A percentile compares a stretch with the other conserved stretches of the same genome.
These are phyloP conservation scores for Brienomyrus longianalis DNA, from an alignment of 2,113 vertebrate genomes.

Conservation along the genomic window DNA sequence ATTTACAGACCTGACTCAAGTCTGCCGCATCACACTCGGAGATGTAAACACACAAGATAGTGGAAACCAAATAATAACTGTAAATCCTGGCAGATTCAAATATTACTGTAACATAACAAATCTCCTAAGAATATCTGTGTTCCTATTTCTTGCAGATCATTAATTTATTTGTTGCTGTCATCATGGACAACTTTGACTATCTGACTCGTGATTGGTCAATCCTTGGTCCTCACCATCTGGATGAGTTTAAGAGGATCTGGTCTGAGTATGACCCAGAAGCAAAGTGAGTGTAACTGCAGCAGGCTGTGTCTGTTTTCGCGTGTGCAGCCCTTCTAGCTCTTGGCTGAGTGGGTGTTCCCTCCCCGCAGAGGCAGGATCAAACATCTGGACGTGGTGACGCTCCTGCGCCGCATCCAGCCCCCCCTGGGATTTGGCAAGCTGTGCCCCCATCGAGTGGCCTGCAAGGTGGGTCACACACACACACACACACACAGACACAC, in stretches of 20 bases:
- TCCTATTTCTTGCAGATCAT: conserved; percentile 74
- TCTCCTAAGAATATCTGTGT: neutral
- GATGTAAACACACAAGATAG: neutral
- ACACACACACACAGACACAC: neutral
- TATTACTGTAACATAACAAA: neutral
- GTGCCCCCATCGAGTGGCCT: conserved; percentile 94
- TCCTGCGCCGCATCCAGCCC: conserved; percentile 91
- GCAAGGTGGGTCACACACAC: conserved; percentile 71
- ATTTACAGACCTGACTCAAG: neutral
- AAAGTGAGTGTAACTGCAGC: conserved; percentile 70
- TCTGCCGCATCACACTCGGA: neutral
- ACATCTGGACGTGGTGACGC: conserved; percentile 91
- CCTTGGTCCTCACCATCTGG: conserved; percentile 92
- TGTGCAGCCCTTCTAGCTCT: neutral
- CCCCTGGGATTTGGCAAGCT: conserved; percentile 94
- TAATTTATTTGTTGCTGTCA: conserved; percentile 97
- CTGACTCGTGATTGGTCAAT: conserved; percentile 98
- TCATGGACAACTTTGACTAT: conserved; percentile 99
- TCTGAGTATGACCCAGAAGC: conserved; percentile 98
- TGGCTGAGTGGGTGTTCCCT: neutral
- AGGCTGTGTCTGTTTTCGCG: neutral
- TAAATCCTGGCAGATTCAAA: neutral
- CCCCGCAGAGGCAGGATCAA: conserved; percentile 86
- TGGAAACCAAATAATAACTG: neutral
- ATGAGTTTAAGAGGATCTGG: conserved; percentile 99